A percentile compares a stretch with the other conserved stretches of the same genome.
Evolutionary conservation across 64 coral and sea anemone genomes (phyloP).

Genomic region (Astreopora myriophthalma): DNA sequence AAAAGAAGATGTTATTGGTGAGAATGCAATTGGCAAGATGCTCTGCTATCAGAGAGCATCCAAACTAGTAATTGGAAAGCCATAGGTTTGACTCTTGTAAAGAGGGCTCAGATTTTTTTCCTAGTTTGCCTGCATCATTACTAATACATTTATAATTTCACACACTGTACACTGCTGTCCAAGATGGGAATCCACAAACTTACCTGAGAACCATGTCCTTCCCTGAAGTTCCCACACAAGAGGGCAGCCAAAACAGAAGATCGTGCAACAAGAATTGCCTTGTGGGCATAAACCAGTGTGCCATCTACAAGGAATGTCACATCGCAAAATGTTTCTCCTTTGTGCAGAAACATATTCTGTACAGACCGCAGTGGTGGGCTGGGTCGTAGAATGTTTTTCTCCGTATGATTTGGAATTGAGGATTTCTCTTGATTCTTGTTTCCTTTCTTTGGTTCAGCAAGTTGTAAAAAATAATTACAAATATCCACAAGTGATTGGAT

Average conservation of each 20-base stretch:
- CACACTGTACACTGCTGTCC: no score
- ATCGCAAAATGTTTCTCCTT: background rate
- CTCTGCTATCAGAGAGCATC: no score
- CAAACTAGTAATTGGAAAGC: no score
- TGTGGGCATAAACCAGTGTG: constrained; percentile 19
- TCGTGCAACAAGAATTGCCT: background rate
- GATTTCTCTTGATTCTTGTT: background rate
- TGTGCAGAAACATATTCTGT: background rate
- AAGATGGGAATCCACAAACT: background rate
- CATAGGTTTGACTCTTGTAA: no score
- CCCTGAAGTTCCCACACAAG: background rate
- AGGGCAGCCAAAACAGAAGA: constrained; percentile 10
- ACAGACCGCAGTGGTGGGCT: background rate
- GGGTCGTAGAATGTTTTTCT: background rate
- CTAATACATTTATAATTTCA: no score
- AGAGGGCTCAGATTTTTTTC: no score
- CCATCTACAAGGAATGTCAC: constrained; percentile 16
- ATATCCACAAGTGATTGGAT: background rate
- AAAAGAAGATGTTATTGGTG: no score
- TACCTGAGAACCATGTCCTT: background rate
- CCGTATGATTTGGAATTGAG: background rate
- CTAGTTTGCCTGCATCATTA: no score
- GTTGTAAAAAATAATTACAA: background rate
- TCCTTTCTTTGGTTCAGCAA: background rate
- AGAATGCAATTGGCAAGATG: no score